phyloP scores from a whole-genome alignment of 2,888 invertebrate genomes.

The Monoplex corrugatus region DNA sequence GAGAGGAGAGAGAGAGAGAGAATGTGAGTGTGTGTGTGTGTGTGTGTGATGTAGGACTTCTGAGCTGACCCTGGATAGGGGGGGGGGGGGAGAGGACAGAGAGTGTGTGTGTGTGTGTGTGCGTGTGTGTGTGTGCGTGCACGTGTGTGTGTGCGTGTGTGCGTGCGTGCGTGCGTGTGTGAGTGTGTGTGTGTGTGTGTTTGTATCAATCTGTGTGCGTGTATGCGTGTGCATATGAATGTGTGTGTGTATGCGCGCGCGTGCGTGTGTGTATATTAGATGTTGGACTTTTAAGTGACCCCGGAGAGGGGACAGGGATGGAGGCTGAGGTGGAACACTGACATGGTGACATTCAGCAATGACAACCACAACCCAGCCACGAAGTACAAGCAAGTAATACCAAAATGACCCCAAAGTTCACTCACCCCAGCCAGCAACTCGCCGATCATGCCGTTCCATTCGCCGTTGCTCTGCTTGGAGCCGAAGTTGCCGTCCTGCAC shows the following conservation, averaged over 20 bases:
- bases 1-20: too few species aligned
- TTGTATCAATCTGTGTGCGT: not conserved
- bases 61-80: not conserved
- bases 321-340: not conserved
- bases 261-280: not conserved
- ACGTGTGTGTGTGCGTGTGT: not conserved
- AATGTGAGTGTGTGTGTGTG: not conserved
- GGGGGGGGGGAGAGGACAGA: not conserved
- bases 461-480: constrained; percentile 63
- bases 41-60: not conserved
- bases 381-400: not conserved
- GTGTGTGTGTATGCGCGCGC: not conserved
- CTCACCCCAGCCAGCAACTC: constrained; percentile 79
- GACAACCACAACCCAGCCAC: too few species aligned
- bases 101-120: constrained; percentile 38
- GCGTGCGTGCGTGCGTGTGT: not conserved
- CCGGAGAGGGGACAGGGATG: too few species aligned
- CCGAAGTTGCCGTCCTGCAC: constrained; percentile 79
- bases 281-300: too few species aligned
- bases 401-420: constrained; percentile 3
- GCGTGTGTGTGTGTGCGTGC: constrained; percentile 18
- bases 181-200: constrained; percentile 7
- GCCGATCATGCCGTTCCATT: constrained; percentile 81
- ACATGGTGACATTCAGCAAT: too few species aligned
- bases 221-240: not conserved